Evolutionary conservation across 2,888 invertebrate genomes (phyloP), one percentile per base, ranked within the genome.

Genomic region (Lasius platythorax): DNA sequence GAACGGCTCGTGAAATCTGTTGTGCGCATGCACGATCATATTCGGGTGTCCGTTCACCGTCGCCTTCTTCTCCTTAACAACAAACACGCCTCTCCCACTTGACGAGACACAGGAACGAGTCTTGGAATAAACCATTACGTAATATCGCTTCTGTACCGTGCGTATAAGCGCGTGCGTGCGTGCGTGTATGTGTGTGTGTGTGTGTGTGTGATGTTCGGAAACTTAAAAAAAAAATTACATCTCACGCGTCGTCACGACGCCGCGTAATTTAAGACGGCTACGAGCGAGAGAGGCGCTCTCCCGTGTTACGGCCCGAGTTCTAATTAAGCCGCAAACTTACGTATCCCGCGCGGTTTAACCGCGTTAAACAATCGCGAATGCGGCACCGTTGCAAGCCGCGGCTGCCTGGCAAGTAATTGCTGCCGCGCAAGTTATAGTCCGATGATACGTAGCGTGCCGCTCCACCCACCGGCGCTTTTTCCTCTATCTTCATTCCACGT

Each of bases 341-440:
- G 82, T 85, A 63, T 53, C 53, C 79, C 74, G 87, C 82, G 79
- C 84, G 75, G 78, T 83, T 85, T 82, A 84, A 81, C 84, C 81
- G 81, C 87, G 87, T 86, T 88, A 88, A 88, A 90, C 88, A 90
- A 88, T 90, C 85, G 87, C 74, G 83, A 37, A n/a, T 30, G 67
- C 50, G 70, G 76, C 72, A 75, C 64, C 68, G 78, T 53, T n/a
- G 53, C 68, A 81, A 50, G 0, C 23, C 64, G 61, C 43, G 83
- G 67, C 30, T 50, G 6, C 50, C 18, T 74, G 75, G 82, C 58
- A 82, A 75, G 84, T 84, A 88, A 85, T 88, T 83, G 85, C 83
- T 67, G 85, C 85, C 64, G 85, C 83, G 46, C 40, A 64, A 46
- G 64, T 63, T 43, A 30, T 43, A 23, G 73, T 74, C 73, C 73